phyloP scores from a whole-genome alignment of 2,797 vertebrate genomes.

The Aphelocoma californica region DNA sequence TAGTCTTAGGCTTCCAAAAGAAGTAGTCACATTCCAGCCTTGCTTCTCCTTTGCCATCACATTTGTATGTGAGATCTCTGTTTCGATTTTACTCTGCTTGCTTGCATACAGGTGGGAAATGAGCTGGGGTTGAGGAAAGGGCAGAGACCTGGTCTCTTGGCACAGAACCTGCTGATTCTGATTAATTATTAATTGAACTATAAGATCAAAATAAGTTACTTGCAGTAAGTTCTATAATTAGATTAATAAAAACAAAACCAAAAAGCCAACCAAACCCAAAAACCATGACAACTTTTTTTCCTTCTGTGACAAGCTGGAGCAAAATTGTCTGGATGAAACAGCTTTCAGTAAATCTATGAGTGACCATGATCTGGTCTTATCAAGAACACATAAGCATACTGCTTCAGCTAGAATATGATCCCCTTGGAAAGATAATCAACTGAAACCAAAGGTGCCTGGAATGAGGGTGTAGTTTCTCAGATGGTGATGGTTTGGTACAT shows the following conservation, averaged over 20 bases:
- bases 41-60: background rate
- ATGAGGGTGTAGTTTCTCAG: background rate
- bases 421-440: background rate
- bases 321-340: background rate
- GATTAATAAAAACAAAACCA: background rate
- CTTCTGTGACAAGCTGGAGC: background rate
- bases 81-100: background rate
- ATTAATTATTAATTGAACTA: background rate
- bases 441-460: background rate
- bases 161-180: background rate
- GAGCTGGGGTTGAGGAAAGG: background rate
- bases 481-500: background rate
- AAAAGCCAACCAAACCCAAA: background rate
- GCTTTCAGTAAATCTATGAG: background rate
- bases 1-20: background rate
- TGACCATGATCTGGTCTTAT: background rate
- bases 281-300: background rate
- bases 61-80: fast-evolving
- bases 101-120: background rate
- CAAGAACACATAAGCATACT: background rate
- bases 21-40: background rate
- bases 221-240: background rate
- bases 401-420: background rate
- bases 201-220: background rate
- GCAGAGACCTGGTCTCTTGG: background rate